Evolutionary conservation across 2,113 vertebrate species (phyloP), one percentile per base, ranked within the genome.

Genomic region (Caracal caracal): DNA sequence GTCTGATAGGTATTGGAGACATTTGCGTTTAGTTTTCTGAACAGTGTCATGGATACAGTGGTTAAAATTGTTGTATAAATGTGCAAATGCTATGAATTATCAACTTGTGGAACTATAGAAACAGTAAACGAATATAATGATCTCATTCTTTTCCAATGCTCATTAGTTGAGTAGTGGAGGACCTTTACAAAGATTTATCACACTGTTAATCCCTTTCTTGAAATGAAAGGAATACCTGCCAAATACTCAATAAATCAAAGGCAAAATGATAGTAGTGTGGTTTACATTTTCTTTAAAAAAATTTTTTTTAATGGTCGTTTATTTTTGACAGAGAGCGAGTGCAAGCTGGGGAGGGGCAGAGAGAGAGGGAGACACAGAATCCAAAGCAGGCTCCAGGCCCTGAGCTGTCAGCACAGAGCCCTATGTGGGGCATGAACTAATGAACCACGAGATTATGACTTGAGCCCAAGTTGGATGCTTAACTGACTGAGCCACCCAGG

Each of bases 201-300:
- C 75, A 78, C 61, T 49, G 26, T 56, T 92, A 87, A 81, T 28
- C 71, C 51, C n/a, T 89, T 92, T 93, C 49, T 94, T 40, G 11
- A 88, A 94, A 75, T 10, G 40, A 61, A 84, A 94, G 61, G 22
- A 84, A 47, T 93, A 79, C 24, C 71, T 93, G 82, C 61, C 86
- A 94, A 73, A 93, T 93, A 70, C 61, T 79, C 61, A 88, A 40
- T 73, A 93, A 93, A 83, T 43, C 28, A 56, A 92, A 90, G 71
- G 71, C 63, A 93, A 90, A 89, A 95, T 78, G 49, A 76, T 1
- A 65, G 35, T n/a, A 68, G 51, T 78, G 75, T 90, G 73, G 24
- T 47, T 79, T 84, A 30, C 53, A 19, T 94, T 92, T 97, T 85
- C 66, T 95, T 26, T 1, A 22, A 22, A 59, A 9, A 22, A 22